Evolutionary conservation across 2,113 vertebrate species (phyloP), one percentile per base, ranked within the genome.

Genomic region (Chaetura pelagica): DNA sequence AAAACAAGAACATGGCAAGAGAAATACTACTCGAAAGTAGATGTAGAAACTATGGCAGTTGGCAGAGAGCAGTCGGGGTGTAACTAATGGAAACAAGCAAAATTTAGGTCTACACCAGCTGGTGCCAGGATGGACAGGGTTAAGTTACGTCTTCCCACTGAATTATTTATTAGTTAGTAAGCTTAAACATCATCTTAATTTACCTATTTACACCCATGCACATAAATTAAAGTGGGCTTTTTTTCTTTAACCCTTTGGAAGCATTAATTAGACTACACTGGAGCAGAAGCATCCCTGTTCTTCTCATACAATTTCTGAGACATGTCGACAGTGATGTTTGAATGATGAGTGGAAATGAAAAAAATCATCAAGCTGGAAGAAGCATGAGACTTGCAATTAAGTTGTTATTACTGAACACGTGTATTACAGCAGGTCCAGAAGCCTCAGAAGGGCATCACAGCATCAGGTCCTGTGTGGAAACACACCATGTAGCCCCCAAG

Each of bases 291-390:
- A 58, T 29, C 38, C 64, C 67, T 58, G 62, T 13, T 91, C 84
- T 84, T 93, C 89, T 71, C 80, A 4, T 58, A 12, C 68, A 23
- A 84, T 89, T 96, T 91, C 80, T 73, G 44, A 87, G 90, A 82
- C 27, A 16, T 52, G 72, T 62, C 0, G 2, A 76, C 71, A 75
- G 59, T 66, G 77, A 92, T 90, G 83, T 52, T 32, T 97, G 96
- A 94, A 79, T 90, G 93, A 96, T 89, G 94, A 88, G 72, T 74
- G 64, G 64, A 79, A 84, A 93, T 73, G 72, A 85, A 88, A 90
- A 62, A 91, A 88, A 86, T 74, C 83, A 89, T 93, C 92, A 84
- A 58, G 78, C 61, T 90, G 74, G 55, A 89, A 90, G 74, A 51
- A 87, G 73, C 2, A 0, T 34, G 66, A 85, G 46, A 57, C 58